Conservation (phyloP, 53 echinoderm and acorn worm genomes). For the Luidia sarsii region DNA sequence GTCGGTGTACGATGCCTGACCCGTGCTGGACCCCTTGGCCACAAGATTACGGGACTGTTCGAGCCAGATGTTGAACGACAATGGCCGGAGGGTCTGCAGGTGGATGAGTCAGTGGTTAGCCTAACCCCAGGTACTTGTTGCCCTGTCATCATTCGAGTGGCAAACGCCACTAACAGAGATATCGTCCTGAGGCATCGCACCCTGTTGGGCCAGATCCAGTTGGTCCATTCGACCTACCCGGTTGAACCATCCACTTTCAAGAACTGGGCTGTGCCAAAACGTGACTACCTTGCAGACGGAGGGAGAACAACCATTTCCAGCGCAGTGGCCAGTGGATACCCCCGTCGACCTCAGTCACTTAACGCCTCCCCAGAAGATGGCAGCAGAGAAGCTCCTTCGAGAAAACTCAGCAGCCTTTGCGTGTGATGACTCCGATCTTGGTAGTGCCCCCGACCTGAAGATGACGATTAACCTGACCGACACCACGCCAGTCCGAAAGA, state of each 20-base stretch:
- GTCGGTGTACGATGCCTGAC: constrained; percentile 14
- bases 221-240: constrained; percentile 12
- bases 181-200: constrained; percentile 21
- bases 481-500: constrained; percentile 47
- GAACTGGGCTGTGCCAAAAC: neutral
- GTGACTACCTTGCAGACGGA: too few species aligned
- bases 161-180: constrained; percentile 34
- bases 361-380: constrained; percentile 1
- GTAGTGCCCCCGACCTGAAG: constrained; percentile 23
- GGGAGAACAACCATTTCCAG: too few species aligned
- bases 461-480: constrained; percentile 51
- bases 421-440: constrained; percentile 40
- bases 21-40: constrained; percentile 16
- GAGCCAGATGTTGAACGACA: constrained; percentile 7
- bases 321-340: too few species aligned
- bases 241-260: neutral
- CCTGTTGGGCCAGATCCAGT: constrained; percentile 21
- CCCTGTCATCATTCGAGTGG: constrained; percentile 22
- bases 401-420: constrained; percentile 59
- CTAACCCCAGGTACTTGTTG: constrained; percentile 15
- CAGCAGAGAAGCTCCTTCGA: constrained; percentile 31
- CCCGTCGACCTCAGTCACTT: constrained; percentile 18
- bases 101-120: constrained; percentile 21
- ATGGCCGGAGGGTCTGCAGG: constrained; percentile 20
- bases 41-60: constrained; percentile 6